These are phyloP conservation scores for Caenorhabditis elegans DNA, from an alignment of 1,140 invertebrate species.

Conservation along the genomic window WBcel235 BX284603.4:9446501-9447000, in stretches of 20 bases:
- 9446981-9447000: background rate
- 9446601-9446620: constrained; percentile 30
- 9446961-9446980: constrained; percentile 24
- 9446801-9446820: too few species aligned
- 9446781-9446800: background rate
- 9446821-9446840: background rate
- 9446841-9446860: background rate
- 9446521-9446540: background rate
- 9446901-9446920: background rate
- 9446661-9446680: background rate
- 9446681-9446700: background rate
- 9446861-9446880: background rate
- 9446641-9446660: background rate
- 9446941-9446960: constrained; percentile 4
- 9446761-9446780: background rate
- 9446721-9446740: background rate
- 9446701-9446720: background rate
- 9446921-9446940: background rate
- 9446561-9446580: constrained; percentile 3
- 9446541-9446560: background rate
- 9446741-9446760: background rate
- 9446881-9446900: background rate
- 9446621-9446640: background rate
- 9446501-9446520: too few species aligned
- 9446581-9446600: constrained; percentile 23